A percentile compares a stretch with the other conserved stretches of the same genome.
phyloP scores from a whole-genome alignment of 2,888 invertebrate genomes.

The Malacosoma neustria region DNA sequence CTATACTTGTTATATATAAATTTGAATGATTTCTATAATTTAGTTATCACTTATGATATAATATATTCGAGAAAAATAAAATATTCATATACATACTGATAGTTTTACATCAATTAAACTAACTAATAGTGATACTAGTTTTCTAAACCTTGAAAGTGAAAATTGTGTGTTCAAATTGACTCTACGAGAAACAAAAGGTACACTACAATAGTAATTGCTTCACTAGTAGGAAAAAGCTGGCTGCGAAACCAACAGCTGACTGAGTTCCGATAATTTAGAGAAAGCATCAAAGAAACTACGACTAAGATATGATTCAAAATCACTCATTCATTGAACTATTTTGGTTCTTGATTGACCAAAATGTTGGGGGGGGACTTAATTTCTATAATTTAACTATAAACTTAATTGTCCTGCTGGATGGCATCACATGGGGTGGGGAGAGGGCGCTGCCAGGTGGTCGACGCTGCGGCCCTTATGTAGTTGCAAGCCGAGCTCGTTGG shows the following conservation, averaged over 20 bases:
- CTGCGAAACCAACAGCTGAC: constrained; percentile 20
- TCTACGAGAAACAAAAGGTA: background rate
- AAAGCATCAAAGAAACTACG: constrained; percentile 44
- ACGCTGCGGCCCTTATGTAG: constrained; percentile 60
- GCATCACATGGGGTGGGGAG: constrained; percentile 24
- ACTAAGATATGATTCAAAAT: constrained; percentile 64
- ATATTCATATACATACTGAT: background rate
- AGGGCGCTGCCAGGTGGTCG: constrained; percentile 44
- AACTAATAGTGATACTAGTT: background rate
- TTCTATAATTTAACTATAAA: constrained; percentile 28
- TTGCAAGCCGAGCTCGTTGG: constrained; percentile 43
- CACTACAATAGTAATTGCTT: background rate
- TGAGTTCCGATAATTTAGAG: constrained; percentile 26
- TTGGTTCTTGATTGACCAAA: constrained; percentile 15
- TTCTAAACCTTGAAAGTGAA: background rate
- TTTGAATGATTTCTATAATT: background rate
- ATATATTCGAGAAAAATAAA: background rate
- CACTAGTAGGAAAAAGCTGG: background rate
- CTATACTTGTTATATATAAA: background rate
- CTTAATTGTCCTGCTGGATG: constrained; percentile 15
- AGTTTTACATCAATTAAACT: background rate
- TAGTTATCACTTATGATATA: constrained; percentile 1
- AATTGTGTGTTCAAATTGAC: background rate
- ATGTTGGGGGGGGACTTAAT: constrained; percentile 22
- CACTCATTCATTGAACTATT: constrained; percentile 45